phyloP scores from a whole-genome alignment of 2,113 vertebrate genomes.

The Aldabrachelys gigantea region DNA sequence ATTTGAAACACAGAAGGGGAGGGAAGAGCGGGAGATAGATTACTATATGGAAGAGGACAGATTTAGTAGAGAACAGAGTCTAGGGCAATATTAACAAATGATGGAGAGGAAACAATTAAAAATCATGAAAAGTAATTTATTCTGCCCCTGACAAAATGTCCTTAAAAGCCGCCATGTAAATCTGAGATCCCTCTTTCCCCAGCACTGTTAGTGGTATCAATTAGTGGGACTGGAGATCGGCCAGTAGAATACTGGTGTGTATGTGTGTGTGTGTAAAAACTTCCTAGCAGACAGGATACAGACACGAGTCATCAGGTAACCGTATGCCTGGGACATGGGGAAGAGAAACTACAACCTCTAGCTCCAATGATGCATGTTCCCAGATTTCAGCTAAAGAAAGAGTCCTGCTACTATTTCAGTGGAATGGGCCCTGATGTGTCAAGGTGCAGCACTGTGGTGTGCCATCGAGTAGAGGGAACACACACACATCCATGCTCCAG shows the following conservation, averaged over 20 bases:
- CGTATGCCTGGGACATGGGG: too few species aligned
- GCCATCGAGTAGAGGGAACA: too few species aligned
- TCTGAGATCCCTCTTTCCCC: neutral
- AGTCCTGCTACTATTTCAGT: too few species aligned
- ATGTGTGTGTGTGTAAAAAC: too few species aligned
- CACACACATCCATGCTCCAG: too few species aligned
- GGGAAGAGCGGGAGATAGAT: neutral
- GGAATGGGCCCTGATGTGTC: too few species aligned
- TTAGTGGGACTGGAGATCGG: neutral
- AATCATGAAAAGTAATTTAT: neutral
- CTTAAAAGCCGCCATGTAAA: neutral
- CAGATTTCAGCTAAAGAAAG: too few species aligned
- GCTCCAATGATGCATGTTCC: too few species aligned
- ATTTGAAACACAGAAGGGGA: fast-evolving
- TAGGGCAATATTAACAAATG: neutral
- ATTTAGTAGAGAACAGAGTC: neutral
- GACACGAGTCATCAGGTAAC: too few species aligned
- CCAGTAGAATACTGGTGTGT: neutral
- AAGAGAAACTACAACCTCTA: too few species aligned
- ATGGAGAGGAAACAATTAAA: neutral
- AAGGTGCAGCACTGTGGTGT: too few species aligned
- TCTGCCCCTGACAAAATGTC: fast-evolving
- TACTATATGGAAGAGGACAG: neutral
- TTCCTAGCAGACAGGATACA: too few species aligned
- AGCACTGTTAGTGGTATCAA: neutral